Evolutionary conservation across 1,140 invertebrate species (phyloP), one percentile per base, ranked within the genome.

Genomic region (Caenorhabditis brenneri): DNA sequence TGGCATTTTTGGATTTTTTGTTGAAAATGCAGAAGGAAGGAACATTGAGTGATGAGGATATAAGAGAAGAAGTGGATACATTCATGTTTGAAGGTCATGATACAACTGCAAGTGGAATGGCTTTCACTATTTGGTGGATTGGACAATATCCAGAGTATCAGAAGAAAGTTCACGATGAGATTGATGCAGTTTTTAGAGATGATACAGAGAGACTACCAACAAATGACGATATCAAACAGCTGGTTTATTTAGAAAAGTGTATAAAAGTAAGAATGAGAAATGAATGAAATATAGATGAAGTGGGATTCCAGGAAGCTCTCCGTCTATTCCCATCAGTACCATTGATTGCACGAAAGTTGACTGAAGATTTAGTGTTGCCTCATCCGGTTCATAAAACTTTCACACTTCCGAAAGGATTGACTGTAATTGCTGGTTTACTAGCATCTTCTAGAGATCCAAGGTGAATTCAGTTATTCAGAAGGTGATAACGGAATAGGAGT

Each of bases 1-100:
- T 51, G 48, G 96, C 96, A 39, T 97, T 98, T 92, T 93, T 98
- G 82, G 96, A 98, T 91, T 92, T 97, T 78, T 92, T 98, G 87
- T 93, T 98, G 36, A 94, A 96, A 91, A 94, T 94, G 53, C 94
- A 94, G 24, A 94, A 87, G 29, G 60, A 58, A 94, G 85, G 95
- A 94, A 65, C 0, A 2, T 7, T 93, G 91, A 51, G 65, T 88
- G 12, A 93, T 88, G 4, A 88, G 78, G 84, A 90, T 93, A 65
- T 92, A 92, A 48, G 94, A 6, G 92, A 94, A 0, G 94, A 97
- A 49, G 94, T 94, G 46, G 94, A 95, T 89, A 95, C 94, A 0
- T 95, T 95, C 88, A 94, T 94, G 92, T 95, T 95, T 91, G 94
- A 92, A 88, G 83, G 83, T 65, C 95, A 96, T 90, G 96, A 97